Evolutionary conservation across 2,888 invertebrate genomes (phyloP).

Genomic region (Athripsodes cinereus): DNA sequence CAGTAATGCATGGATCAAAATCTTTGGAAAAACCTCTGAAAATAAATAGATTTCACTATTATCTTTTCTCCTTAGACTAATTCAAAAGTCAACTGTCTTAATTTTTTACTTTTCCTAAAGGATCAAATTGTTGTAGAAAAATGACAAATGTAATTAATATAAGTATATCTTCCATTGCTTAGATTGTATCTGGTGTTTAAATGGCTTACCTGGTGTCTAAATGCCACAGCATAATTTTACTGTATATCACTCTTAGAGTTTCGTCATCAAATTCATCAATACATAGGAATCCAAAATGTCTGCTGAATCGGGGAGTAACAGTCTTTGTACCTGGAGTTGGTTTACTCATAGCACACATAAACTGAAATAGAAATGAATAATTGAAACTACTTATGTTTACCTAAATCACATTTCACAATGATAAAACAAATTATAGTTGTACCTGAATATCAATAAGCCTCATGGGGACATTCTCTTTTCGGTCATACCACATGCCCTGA

Average conservation of each 20-base stretch:
- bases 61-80: not conserved
- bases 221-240: slow-evolving; percentile 91
- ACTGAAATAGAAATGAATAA: slow-evolving; percentile 40
- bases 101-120: not conserved
- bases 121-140: not conserved
- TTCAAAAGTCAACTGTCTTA: not conserved
- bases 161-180: too few relatives aligned
- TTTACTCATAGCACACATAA: slow-evolving; percentile 81
- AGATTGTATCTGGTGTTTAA: slow-evolving; percentile 63
- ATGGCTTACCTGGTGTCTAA: slow-evolving; percentile 94
- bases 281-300: slow-evolving; percentile 79
- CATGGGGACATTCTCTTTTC: slow-evolving; percentile 71
- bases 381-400: not conserved
- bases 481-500: slow-evolving; percentile 85
- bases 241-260: slow-evolving; percentile 78
- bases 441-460: slow-evolving; percentile 82
- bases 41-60: slow-evolving; percentile 24
- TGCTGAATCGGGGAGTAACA: slow-evolving; percentile 76
- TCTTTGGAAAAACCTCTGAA: slow-evolving; percentile 87
- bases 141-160: too few relatives aligned
- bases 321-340: slow-evolving; percentile 77
- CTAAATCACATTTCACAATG: not conserved
- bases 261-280: slow-evolving; percentile 87
- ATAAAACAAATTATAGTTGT: not conserved
- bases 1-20: slow-evolving; percentile 87